These are phyloP conservation scores for Altica lythri DNA, from an alignment of 2,888 invertebrate genomes.

Conservation along the genomic window DNA sequence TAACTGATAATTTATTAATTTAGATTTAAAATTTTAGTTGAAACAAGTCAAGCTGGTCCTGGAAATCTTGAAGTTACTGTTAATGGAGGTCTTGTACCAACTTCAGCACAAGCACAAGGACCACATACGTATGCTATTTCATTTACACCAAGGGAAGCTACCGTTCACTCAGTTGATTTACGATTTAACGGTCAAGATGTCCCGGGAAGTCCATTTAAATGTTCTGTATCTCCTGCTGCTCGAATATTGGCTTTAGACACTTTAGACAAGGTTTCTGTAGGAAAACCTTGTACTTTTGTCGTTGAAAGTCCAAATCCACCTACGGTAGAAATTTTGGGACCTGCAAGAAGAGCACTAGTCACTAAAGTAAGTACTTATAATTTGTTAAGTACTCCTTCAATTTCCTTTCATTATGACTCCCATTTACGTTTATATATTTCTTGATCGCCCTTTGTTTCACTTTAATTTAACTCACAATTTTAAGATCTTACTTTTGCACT, in stretches of 20 bases:
- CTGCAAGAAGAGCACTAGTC: conserved; percentile 72
- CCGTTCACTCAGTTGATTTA: conserved; percentile 90
- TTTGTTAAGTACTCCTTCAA: too few species aligned
- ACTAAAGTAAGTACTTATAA: conserved; percentile 60
- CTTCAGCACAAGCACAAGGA: conserved; percentile 95
- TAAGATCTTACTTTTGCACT: too few species aligned
- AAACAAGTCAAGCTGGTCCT: conserved; percentile 97
- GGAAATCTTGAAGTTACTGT: conserved; percentile 98
- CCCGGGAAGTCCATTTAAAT: conserved; percentile 86
- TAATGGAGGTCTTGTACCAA: conserved; percentile 95
- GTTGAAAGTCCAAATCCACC: conserved; percentile 86
- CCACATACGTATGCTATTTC: conserved; percentile 96
- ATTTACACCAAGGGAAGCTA: conserved; percentile 91
- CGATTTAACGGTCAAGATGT: conserved; percentile 96
- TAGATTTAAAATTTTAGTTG: conserved; percentile 65
- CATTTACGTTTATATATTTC: too few species aligned
- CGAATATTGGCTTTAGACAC: conserved; percentile 82
- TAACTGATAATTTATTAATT: too few species aligned
- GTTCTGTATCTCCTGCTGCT: conserved; percentile 80
- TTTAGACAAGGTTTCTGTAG: conserved; percentile 88
- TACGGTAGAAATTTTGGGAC: conserved; percentile 79
- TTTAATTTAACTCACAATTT: too few species aligned
- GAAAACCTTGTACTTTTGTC: conserved; percentile 80
- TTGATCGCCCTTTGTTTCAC: too few species aligned
- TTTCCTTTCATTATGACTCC: too few species aligned